Evolutionary conservation across 2,888 invertebrate species (phyloP), one percentile per base, ranked within the genome.

Genomic region (Frankliniella fusca): DNA sequence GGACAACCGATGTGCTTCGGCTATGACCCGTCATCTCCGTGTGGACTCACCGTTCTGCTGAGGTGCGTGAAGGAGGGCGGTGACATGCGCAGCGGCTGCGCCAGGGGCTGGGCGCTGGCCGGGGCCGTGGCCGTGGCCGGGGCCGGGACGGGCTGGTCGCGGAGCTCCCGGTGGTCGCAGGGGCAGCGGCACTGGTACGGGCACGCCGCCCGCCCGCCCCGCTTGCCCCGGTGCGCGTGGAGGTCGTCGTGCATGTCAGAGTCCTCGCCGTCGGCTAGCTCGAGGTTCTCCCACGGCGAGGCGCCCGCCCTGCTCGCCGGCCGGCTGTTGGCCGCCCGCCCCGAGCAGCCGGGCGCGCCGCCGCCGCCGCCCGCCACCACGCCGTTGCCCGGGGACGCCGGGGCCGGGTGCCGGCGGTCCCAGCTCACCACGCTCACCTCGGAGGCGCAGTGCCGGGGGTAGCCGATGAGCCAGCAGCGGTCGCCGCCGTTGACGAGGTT

Each of bases 391-490:
- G 70, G 70, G 10, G 70, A 76, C 15, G 54, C 54, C 10, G 54
- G 54, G 54, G 54, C 54, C 27, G 70, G 70, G 70, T 76, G 70
- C 23, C 0, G 8, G 70, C 70, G 70, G 70, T 76, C 70, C 70
- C 70, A 76, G 70, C 70, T 76, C 70, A 76, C 70, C 23, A 76
- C 70, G 70, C 27, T 76, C 70, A 76, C 70, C 70, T 76, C 70
- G 7, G 70, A 76, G 11, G 70, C 70, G 70, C 70, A 76, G 70
- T 76, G 70, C 27, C 70, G 70, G 23, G 70, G 70, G 70, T 76
- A 76, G 70, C 70, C 70, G 70, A 76, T 76, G 70, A 76, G 70
- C 70, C 70, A 76, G 70, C 70, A 76, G 70, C 70, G 70, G 70
- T 76, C 70, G 70, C 27, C 27, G 70, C 70, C 70, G 70, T 27